These are phyloP conservation scores for Drosophila novamexicana DNA, from an alignment of 1,140 invertebrate species.

Conservation along the genomic window DNA sequence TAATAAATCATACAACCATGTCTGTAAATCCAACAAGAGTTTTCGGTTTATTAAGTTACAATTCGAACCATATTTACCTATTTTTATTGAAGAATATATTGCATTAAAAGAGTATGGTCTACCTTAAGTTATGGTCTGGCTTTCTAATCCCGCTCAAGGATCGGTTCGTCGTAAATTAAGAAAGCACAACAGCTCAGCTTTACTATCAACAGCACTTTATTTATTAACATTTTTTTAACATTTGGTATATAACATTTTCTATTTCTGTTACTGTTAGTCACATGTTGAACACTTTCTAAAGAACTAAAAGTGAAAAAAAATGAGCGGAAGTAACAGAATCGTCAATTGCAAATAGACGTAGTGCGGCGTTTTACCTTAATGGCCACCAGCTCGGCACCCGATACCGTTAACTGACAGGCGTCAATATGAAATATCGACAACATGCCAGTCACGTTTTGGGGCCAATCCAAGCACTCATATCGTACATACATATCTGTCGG, in stretches of 20 bases:
- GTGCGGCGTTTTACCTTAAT: slow-evolving; percentile 15
- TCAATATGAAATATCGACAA: slow-evolving; percentile 28
- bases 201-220: background rate
- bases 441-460: slow-evolving; percentile 68
- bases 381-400: slow-evolving; percentile 3
- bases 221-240: background rate
- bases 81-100: too few relatives aligned
- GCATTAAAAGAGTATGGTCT: too few relatives aligned
- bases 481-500: slow-evolving; percentile 21
- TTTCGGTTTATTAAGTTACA: too few relatives aligned
- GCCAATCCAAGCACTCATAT: slow-evolving; percentile 31
- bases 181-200: too few relatives aligned
- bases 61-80: too few relatives aligned
- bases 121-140: too few relatives aligned
- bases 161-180: too few relatives aligned
- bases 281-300: slow-evolving; percentile 5
- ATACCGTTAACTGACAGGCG: slow-evolving; percentile 34
- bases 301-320: slow-evolving; percentile 6
- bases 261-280: background rate
- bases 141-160: too few relatives aligned
- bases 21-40: background rate
- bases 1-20: background rate
- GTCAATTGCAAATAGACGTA: slow-evolving; percentile 10
- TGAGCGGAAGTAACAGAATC: slow-evolving; percentile 17
- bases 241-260: background rate